Evolutionary conservation across 2,113 vertebrate genomes (phyloP), one percentile per base, ranked within the genome.

Genomic region (Trogon surrucura): DNA sequence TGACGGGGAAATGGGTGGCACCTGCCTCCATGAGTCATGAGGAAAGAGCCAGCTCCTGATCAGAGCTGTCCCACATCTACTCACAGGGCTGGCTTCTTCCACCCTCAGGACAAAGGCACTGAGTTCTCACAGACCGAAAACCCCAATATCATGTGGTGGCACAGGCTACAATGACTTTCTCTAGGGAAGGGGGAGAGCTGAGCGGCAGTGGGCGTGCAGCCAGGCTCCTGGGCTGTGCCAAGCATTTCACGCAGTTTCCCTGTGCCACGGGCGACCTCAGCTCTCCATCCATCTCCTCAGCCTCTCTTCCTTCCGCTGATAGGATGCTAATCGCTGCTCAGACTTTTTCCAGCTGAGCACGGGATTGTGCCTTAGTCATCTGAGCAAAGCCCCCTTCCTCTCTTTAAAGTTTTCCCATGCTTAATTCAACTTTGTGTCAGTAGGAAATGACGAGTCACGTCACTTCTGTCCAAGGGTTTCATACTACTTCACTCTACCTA

Each of bases 391-490:
- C 30, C 83, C 66, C 53, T 95, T 97, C 96, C 96, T 88, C 81
- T 80, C 53, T 75, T 80, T 70, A 17, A 73, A 84, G 92, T 83
- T 96, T 96, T 96, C 97, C 96, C 92, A 95, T 95, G 89, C 91
- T 95, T 87, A 71, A 66, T 91, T 77, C 0, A 22, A 67, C 91
- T 97, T 61, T 83, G 85, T 93, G 82, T 90, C 93, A 70, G 93
- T 78, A 96, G 98, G 97, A 98, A 98, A 97, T 82, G 95, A 88
- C 93, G 93, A 94, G 82, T 62, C 73, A 30, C 51, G 41, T 13
- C 87, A 61, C 62, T 66, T 91, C 93, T 96, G 95, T 83, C 80
- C 83, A 89, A 97, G 92, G 75, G 56, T 78, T 93, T 67, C 32
- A 54, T 95, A 58, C 60, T 34, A 45, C 15, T 85, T 48, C 53